These are phyloP conservation scores for Agonopterix heracliana DNA, from an alignment of 2,888 invertebrate species.

Conservation along the genomic window DNA sequence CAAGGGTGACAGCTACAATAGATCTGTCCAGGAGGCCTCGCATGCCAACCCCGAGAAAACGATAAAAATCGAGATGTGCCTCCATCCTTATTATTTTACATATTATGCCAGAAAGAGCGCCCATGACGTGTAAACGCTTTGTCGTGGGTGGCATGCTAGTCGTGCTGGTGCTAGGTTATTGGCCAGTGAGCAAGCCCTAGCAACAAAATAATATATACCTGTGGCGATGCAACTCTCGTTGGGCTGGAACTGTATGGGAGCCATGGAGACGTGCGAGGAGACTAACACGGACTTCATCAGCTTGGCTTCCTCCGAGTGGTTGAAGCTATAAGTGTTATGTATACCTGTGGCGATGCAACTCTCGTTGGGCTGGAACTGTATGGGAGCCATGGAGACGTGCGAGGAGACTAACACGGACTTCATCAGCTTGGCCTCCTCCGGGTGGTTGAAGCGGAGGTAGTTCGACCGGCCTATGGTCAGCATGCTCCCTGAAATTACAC, in stretches of 20 bases:
- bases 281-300: slow-evolving; percentile 90
- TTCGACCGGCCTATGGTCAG: slow-evolving; percentile 93
- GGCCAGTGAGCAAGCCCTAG: background rate
- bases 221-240: slow-evolving; percentile 42
- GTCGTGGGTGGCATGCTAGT: too few species aligned
- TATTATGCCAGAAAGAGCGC: too few species aligned
- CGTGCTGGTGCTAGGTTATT: background rate
- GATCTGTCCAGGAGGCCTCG: too few species aligned
- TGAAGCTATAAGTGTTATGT: slow-evolving; percentile 75
- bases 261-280: slow-evolving; percentile 85
- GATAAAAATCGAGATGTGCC: too few species aligned
- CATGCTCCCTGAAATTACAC: slow-evolving; percentile 83
- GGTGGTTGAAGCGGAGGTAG: slow-evolving; percentile 95
- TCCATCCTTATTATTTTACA: too few species aligned
- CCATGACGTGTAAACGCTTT: too few species aligned
- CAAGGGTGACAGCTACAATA: too few species aligned
- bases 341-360: slow-evolving; percentile 25
- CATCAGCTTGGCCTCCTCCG: slow-evolving; percentile 91
- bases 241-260: slow-evolving; percentile 81
- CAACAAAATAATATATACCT: background rate
- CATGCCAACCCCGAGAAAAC: too few species aligned
- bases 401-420: slow-evolving; percentile 87
- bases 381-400: slow-evolving; percentile 86
- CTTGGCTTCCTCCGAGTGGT: slow-evolving; percentile 93
- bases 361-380: slow-evolving; percentile 77